These are phyloP conservation scores for Euwallacea similis DNA, from an alignment of 1,140 invertebrate species.

Conservation along the genomic window DNA sequence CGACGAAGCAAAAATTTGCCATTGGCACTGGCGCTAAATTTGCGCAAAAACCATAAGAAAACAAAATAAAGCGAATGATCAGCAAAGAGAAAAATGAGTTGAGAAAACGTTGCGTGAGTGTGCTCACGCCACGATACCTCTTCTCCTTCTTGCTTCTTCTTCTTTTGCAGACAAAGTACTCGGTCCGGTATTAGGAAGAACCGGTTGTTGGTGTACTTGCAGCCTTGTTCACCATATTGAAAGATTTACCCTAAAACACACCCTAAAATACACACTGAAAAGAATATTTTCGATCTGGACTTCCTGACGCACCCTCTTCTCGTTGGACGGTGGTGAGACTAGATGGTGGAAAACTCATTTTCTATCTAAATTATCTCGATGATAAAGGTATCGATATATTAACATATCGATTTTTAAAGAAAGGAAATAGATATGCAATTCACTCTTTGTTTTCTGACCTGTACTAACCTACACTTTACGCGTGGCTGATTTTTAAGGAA, in stretches of 20 bases:
- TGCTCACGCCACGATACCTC: background rate
- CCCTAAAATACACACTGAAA: too few relatives aligned
- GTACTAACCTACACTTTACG: background rate
- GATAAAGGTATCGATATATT: too few relatives aligned
- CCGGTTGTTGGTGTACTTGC: background rate
- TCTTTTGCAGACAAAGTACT: background rate
- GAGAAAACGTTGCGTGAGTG: constrained; percentile 3
- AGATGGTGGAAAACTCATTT: too few relatives aligned
- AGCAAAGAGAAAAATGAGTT: constrained; percentile 1
- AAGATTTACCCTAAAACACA: too few relatives aligned
- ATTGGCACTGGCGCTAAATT: too few relatives aligned
- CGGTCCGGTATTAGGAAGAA: background rate
- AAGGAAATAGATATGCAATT: background rate
- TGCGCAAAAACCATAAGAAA: too few relatives aligned
- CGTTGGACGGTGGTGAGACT: too few relatives aligned
- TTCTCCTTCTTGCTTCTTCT: background rate
- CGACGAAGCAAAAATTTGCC: too few relatives aligned
- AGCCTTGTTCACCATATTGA: background rate
- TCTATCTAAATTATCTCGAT: too few relatives aligned
- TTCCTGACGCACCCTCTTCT: too few relatives aligned
- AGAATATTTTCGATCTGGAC: too few relatives aligned
- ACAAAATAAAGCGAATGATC: background rate
- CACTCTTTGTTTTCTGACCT: too few relatives aligned
- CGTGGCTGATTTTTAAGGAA: constrained; percentile 19
- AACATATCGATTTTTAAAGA: background rate